These are phyloP conservation scores for Leguminivora glycinivorella DNA, from an alignment of 1,140 invertebrate species.

Conservation along the genomic window DNA sequence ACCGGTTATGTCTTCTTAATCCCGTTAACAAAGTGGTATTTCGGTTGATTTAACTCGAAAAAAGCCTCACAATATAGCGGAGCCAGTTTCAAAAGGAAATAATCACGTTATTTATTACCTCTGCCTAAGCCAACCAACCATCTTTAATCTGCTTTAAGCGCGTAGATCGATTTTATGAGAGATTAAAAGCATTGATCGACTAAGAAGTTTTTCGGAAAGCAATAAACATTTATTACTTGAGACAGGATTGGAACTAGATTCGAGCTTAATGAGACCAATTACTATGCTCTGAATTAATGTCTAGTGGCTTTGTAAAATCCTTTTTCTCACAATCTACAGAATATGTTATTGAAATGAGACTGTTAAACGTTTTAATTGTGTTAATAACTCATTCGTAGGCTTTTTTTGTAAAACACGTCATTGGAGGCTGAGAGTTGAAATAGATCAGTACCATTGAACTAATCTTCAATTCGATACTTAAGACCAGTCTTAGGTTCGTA, in stretches of 20 bases:
- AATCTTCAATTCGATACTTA: neutral
- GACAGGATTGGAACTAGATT: constrained; percentile 47
- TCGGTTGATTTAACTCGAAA: constrained; percentile 57
- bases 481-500: neutral
- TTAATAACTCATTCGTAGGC: constrained; percentile 12
- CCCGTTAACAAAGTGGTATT: constrained; percentile 59
- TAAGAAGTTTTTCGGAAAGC: constrained; percentile 54
- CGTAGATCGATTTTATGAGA: constrained; percentile 67
- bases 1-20: constrained; percentile 42
- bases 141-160: constrained; percentile 72
- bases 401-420: constrained; percentile 9
- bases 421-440: neutral
- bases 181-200: constrained; percentile 67
- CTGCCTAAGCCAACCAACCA: constrained; percentile 51
- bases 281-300: constrained; percentile 35
- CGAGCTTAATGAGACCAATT: constrained; percentile 49
- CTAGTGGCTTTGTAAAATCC: constrained; percentile 18
- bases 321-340: constrained; percentile 21
- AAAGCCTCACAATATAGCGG: constrained; percentile 50
- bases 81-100: constrained; percentile 70
- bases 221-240: constrained; percentile 55
- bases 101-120: constrained; percentile 75
- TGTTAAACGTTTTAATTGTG: constrained; percentile 18
- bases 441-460: neutral
- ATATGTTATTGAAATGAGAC: neutral